Evolutionary conservation across 2,797 vertebrate species (phyloP).

Genomic region (Esox masquinongy): DNA sequence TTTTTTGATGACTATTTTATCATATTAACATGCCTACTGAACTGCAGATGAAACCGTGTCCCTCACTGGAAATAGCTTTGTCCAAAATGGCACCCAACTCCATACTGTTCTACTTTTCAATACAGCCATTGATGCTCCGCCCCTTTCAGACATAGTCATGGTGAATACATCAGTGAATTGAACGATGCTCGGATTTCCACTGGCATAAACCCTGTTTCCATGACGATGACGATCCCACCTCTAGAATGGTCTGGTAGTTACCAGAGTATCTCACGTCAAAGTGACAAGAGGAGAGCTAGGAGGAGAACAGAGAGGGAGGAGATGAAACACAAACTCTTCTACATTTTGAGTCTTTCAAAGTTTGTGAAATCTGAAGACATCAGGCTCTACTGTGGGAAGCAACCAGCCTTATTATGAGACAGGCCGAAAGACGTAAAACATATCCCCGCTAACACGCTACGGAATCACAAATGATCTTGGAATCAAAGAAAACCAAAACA

Average conservation of each 20-base stretch:
- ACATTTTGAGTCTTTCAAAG: conserved; percentile 24
- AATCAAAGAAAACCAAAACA: conserved; percentile 9
- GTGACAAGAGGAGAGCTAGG: conserved; percentile 8
- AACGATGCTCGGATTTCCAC: conserved; percentile 36
- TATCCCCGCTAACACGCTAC: conserved; percentile 24
- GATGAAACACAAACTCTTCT: not conserved
- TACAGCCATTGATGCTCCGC: no score
- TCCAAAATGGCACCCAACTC: not conserved
- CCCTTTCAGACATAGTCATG: no score
- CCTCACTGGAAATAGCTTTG: conserved; percentile 26
- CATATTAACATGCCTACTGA: not conserved
- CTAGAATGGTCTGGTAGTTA: conserved; percentile 38
- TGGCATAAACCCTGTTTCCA: conserved; percentile 63
- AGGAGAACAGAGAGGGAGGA: conserved; percentile 16
- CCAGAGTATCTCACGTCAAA: conserved; percentile 21
- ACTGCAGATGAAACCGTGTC: no score
- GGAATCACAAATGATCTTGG: conserved; percentile 11
- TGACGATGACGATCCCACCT: conserved; percentile 62
- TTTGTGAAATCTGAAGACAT: not conserved
- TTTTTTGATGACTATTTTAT: no score
- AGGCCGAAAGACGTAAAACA: conserved; percentile 23
- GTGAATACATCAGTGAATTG: conserved; percentile 54
- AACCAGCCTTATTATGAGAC: conserved; percentile 14
- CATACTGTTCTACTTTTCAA: no score
- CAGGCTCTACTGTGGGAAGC: not conserved